A percentile compares a stretch with the other conserved stretches of the same genome.
Conservation (phyloP, 1,140 invertebrate genomes). For the Agraylea sexmaculata region DNA sequence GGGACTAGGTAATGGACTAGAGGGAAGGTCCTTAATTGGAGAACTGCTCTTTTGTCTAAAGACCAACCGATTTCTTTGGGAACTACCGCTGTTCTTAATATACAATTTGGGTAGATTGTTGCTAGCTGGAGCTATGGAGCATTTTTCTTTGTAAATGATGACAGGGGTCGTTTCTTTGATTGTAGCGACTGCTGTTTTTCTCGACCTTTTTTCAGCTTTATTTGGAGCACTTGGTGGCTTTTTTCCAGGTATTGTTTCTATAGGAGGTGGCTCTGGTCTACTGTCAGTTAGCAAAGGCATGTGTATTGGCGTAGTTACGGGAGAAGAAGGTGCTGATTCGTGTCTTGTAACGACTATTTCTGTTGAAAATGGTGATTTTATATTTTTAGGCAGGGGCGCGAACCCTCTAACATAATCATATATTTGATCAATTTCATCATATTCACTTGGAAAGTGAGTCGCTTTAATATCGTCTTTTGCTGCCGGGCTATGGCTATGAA, state of each 20-base stretch:
- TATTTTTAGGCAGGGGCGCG: slow-evolving; percentile 73
- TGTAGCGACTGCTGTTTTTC: slow-evolving; percentile 39
- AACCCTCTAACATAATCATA: slow-evolving; percentile 92
- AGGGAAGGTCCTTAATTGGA: slow-evolving; percentile 56
- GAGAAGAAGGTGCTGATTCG: slow-evolving; percentile 36
- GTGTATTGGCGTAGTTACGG: slow-evolving; percentile 38
- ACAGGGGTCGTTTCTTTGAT: slow-evolving; percentile 43
- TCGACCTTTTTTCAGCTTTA: slow-evolving; percentile 56
- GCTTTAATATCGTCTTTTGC: slow-evolving; percentile 38
- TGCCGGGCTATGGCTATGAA: slow-evolving; percentile 37
- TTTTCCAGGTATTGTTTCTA: slow-evolving; percentile 80
- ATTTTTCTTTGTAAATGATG: slow-evolving; percentile 40
- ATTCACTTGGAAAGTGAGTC: slow-evolving; percentile 60
- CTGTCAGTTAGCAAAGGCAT: slow-evolving; percentile 45
- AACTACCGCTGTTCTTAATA: slow-evolving; percentile 59
- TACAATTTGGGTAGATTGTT: slow-evolving; percentile 55
- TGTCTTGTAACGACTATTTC: slow-evolving; percentile 29
- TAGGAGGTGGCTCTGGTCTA: slow-evolving; percentile 77
- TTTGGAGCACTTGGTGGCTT: slow-evolving; percentile 38
- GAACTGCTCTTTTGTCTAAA: slow-evolving; percentile 61
- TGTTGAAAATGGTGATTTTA: slow-evolving; percentile 53
- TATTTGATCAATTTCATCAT: slow-evolving; percentile 93
- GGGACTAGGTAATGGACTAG: slow-evolving; percentile 44
- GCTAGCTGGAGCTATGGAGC: slow-evolving; percentile 32
- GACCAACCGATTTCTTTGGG: slow-evolving; percentile 50